Conservation (phyloP, 2,888 invertebrate genomes). For the Drosophila basisetae region DNA sequence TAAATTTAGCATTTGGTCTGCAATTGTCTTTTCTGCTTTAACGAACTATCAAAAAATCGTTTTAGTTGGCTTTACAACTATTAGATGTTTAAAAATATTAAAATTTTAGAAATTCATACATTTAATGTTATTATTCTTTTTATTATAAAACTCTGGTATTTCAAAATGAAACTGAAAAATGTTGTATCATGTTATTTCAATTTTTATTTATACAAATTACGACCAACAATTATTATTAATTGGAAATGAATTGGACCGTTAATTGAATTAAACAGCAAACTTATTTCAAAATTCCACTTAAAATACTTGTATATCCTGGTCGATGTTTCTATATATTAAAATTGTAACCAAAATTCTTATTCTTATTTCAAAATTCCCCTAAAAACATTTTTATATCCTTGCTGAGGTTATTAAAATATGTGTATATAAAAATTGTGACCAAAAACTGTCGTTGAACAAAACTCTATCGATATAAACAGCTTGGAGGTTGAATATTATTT, state of each 20-base stretch:
- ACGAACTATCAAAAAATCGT: not conserved
- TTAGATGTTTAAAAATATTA: not conserved
- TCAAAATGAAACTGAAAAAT: not conserved
- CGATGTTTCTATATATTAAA: not conserved
- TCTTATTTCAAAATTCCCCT: not conserved
- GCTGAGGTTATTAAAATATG: not conserved
- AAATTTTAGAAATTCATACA: not conserved
- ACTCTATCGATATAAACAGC: not conserved
- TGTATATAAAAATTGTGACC: not conserved
- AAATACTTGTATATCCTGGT: not conserved
- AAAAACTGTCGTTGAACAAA: not conserved
- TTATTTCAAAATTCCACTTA: not conserved
- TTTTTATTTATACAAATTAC: not conserved
- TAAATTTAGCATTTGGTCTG: not conserved
- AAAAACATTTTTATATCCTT: not conserved
- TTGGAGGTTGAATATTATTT: not conserved
- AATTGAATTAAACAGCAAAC: not conserved
- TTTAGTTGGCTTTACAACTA: not conserved
- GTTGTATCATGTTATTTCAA: not conserved
- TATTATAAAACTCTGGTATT: not conserved
- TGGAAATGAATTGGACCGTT: not conserved
- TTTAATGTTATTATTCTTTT: fast-evolving
- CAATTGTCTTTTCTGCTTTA: not conserved
- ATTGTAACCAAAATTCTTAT: not conserved
- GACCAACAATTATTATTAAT: not conserved